Percentiles rank a stretch among this genome's conserved stretches.
Conservation (phyloP, 2,797 vertebrate genomes). For the Poeciliopsis infans region DNA sequence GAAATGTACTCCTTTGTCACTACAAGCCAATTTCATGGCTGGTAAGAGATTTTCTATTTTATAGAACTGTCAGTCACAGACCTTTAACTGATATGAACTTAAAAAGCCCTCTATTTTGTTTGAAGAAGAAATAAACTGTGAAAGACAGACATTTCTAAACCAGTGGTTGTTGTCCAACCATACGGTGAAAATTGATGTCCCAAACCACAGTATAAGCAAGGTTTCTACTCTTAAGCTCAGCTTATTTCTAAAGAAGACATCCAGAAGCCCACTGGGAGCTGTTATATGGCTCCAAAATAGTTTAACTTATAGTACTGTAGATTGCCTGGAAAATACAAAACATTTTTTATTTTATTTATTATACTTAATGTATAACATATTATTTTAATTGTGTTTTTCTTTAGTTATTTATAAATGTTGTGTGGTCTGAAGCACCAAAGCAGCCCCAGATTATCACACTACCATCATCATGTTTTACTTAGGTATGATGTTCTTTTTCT, state of each 20-base stretch:
- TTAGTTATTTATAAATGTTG: neutral
- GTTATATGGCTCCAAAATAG: neutral
- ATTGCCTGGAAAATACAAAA: neutral
- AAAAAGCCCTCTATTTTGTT: neutral
- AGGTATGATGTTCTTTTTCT: neutral
- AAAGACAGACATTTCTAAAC: neutral
- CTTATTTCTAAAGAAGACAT: neutral
- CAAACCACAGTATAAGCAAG: neutral
- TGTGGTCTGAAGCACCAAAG: neutral
- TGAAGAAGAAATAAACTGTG: neutral
- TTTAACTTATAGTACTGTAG: neutral
- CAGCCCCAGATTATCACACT: neutral
- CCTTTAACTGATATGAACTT: neutral
- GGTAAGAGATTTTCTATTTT: slow-evolving; percentile 2
- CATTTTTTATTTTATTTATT: neutral
- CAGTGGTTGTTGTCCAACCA: neutral
- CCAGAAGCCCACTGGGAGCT: neutral
- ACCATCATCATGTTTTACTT: neutral
- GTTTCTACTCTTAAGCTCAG: neutral
- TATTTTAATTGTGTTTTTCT: neutral
- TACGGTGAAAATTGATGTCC: neutral
- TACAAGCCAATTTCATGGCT: slow-evolving; percentile 7
- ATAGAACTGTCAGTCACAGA: slow-evolving; percentile 12
- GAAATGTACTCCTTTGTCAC: slow-evolving; percentile 3
- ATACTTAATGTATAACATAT: neutral